These are phyloP conservation scores for Pogonophryne albipinna DNA, from an alignment of 2,797 vertebrate genomes.

Conservation along the genomic window DNA sequence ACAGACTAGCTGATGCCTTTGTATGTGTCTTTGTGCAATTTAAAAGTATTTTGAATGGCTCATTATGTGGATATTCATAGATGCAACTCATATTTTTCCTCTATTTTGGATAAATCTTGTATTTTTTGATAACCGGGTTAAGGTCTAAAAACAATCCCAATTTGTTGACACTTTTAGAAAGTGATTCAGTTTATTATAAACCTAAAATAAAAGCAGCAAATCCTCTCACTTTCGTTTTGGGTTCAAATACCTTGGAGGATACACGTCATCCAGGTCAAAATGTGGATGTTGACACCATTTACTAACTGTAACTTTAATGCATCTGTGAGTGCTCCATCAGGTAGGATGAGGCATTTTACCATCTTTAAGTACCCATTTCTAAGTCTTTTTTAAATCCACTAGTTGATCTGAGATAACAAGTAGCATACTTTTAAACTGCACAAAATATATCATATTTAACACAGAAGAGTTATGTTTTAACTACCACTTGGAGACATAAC, in stretches of 20 bases:
- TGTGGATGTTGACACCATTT: background rate
- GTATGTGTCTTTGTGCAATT: slow-evolving; percentile 14
- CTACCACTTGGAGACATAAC: background rate
- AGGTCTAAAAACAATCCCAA: background rate
- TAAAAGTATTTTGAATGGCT: background rate
- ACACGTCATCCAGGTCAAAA: background rate
- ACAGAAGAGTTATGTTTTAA: too few species aligned
- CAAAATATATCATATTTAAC: slow-evolving; percentile 4
- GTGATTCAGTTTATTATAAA: background rate
- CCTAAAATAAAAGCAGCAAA: background rate
- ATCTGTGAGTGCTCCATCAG: background rate
- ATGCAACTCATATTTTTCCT: background rate
- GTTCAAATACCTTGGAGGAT: background rate
- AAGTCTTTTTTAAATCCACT: background rate
- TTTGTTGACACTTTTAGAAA: background rate
- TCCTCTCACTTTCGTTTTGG: background rate
- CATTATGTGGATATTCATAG: background rate
- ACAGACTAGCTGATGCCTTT: background rate
- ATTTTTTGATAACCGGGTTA: background rate
- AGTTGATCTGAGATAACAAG: background rate
- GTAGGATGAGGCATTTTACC: background rate
- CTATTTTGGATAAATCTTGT: background rate
- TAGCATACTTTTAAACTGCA: slow-evolving; percentile 1
- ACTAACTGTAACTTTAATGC: background rate
- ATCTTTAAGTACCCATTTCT: background rate